phyloP scores from a whole-genome alignment of 2,888 invertebrate species.

The Apotomis betuletana region DNA sequence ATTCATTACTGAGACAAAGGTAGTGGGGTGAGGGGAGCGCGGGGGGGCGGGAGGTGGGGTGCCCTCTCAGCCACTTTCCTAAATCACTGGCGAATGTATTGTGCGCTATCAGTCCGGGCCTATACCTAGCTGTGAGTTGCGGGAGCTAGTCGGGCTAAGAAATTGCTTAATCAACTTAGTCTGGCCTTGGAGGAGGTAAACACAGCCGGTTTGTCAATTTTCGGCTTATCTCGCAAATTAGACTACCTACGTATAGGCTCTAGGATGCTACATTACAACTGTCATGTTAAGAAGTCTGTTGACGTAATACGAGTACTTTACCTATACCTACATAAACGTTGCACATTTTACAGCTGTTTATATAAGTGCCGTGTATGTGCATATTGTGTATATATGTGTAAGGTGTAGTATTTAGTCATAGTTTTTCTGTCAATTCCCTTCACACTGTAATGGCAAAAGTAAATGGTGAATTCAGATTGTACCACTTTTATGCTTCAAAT shows the following conservation, averaged over 20 bases:
- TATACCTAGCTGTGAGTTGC: slow-evolving; percentile 18
- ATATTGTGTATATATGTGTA: too few relatives aligned
- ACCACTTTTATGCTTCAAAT: too few relatives aligned
- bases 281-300: too few relatives aligned
- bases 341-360: too few relatives aligned
- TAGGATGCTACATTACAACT: too few relatives aligned
- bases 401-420: too few relatives aligned
- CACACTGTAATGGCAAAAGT: too few relatives aligned
- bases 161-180: slow-evolving; percentile 39
- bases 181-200: slow-evolving; percentile 3
- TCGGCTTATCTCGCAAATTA: slow-evolving; percentile 4
- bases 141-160: slow-evolving; percentile 17
- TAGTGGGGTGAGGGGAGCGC: slow-evolving; percentile 50
- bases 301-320: too few relatives aligned
- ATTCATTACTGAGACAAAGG: slow-evolving; percentile 82
- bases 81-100: slow-evolving; percentile 79
- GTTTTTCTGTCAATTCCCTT: too few relatives aligned
- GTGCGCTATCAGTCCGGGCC: slow-evolving; percentile 57
- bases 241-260: not conserved
- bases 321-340: too few relatives aligned
- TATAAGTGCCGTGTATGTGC: too few relatives aligned
- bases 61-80: slow-evolving; percentile 74
- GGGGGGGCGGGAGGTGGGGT: slow-evolving; percentile 52
- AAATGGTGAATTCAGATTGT: too few relatives aligned
- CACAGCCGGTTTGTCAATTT: slow-evolving; percentile 3